Conservation (phyloP, 2,888 invertebrate genomes). For the Lithosia quadra region DNA sequence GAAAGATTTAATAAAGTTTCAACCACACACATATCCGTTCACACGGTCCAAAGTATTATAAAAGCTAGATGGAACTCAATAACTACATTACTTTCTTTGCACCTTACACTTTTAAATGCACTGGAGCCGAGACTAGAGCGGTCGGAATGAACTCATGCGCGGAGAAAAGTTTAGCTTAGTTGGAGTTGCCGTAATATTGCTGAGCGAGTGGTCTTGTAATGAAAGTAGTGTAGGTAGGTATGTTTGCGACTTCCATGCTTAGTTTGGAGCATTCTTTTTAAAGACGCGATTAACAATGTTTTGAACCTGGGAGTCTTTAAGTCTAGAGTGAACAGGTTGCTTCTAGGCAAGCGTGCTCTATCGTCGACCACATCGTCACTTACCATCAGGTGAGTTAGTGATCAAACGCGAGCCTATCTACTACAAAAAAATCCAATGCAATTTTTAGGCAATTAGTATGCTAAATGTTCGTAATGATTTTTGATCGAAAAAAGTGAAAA, state of each 20-base stretch:
- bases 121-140: constrained; percentile 24
- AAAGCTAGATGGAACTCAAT: constrained; percentile 32
- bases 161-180: constrained; percentile 30
- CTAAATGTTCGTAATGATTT: too few relatives aligned
- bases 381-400: too few relatives aligned
- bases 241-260: neutral
- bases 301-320: too few relatives aligned
- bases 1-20: neutral
- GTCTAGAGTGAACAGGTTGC: too few relatives aligned
- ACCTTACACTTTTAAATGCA: constrained; percentile 29
- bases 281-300: neutral
- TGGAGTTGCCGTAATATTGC: constrained; percentile 9
- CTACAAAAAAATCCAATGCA: too few relatives aligned
- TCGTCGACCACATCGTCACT: too few relatives aligned
- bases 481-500: too few relatives aligned
- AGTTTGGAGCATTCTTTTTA: neutral
- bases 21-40: neutral
- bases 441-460: too few relatives aligned
- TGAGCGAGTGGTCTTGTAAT: constrained; percentile 10
- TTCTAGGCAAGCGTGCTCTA: too few relatives aligned
- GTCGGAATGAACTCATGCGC: constrained; percentile 40
- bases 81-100: constrained; percentile 44
- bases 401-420: too few relatives aligned
- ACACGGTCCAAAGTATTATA: neutral
- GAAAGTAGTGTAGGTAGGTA: neutral